Evolutionary conservation across 2,888 invertebrate species (phyloP), one percentile per base, ranked within the genome.

Genomic region (Cheilosia soror): DNA sequence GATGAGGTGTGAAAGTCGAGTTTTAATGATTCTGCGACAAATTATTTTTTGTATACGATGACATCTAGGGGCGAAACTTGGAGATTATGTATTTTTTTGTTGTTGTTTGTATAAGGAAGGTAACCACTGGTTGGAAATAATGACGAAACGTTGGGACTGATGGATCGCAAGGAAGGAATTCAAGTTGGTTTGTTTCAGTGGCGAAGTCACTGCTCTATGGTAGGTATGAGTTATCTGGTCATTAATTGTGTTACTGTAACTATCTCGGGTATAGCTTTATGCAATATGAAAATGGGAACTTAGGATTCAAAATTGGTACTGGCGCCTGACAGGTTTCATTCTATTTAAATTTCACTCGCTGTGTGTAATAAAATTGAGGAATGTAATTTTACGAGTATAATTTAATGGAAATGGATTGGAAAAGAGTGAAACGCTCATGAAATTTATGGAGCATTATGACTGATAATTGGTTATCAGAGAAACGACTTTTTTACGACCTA

Each of bases 1-100:
- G 78, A 69, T 69, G 75, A 84, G 79, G 83, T 84, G 83, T 84
- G 83, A 69, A 79, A 44, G 83, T 79, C 69, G 65, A 75, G 63
- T 84, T 84, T 84, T 84, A 84, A 84, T 84, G 83, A 84, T 69
- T 84, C 53, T 75, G 83, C 79, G 79, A 83, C 83, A 83, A 83
- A 84, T 79, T 75, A 75, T 63, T 58, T 72, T 78, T 49, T 47
- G 27, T 13, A 49, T 63, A 20, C 33, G 5, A 7, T 51, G 20
- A 4, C 4, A 25, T 25, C 27, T 51, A 27, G 1, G 11, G 51
- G 5, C 20, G 20, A 0, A 20, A 20, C 7, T 25, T 51, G 27
- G 47, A 15, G 11, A 37, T 11, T 47, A 5, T 7, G 15, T 31
- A 9, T 25, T 25, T 20, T 49, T 49, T 49, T 33, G 33, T 20